Evolutionary conservation across 1,140 invertebrate species (phyloP).

Genomic region (Reticulitermes speratus): DNA sequence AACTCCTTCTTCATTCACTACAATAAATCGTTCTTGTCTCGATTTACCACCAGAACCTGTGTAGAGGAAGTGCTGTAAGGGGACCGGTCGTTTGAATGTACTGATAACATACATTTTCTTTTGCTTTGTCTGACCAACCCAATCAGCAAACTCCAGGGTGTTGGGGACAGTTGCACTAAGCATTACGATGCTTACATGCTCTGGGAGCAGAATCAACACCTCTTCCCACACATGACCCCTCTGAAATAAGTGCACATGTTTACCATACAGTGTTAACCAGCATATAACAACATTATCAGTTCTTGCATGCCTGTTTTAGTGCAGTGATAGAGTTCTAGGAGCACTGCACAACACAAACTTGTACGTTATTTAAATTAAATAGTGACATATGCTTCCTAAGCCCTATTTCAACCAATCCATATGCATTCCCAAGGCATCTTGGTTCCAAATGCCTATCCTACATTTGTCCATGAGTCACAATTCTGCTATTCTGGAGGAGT

Average conservation of each 20-base stretch:
- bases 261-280: not conserved
- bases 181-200: constrained; percentile 94
- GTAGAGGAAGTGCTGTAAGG: constrained; percentile 92
- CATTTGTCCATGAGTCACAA: too few species aligned
- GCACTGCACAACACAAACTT: too few species aligned
- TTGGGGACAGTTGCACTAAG: constrained; percentile 98
- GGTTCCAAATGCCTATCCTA: too few species aligned
- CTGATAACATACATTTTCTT: constrained; percentile 94
- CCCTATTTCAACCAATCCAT: too few species aligned
- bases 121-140: constrained; percentile 93
- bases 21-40: constrained; percentile 76
- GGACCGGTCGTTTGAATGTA: constrained; percentile 91
- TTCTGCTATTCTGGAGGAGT: too few species aligned
- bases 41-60: constrained; percentile 81
- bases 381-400: too few species aligned
- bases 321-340: too few species aligned
- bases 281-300: not conserved
- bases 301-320: too few species aligned
- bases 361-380: too few species aligned
- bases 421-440: too few species aligned
- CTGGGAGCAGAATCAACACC: constrained; percentile 92
- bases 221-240: constrained; percentile 99
- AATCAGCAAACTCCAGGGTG: constrained; percentile 93
- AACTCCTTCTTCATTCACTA: constrained; percentile 75
- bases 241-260: constrained; percentile 48